Conservation (phyloP, 2,888 invertebrate species). For the Torymus auratus region DNA sequence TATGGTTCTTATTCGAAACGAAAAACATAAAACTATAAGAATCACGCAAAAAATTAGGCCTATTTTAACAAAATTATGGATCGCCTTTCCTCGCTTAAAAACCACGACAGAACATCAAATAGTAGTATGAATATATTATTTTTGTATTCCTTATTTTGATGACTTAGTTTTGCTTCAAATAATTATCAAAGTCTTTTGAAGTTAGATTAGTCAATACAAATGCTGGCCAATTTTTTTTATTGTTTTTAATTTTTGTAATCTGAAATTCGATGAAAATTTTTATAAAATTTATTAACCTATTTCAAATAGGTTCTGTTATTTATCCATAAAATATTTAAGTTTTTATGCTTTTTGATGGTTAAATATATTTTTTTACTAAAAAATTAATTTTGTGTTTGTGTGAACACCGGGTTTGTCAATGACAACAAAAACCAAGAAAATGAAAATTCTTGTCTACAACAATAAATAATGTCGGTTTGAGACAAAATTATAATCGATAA, state of each 20-base stretch:
- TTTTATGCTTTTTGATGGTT: conserved; percentile 39
- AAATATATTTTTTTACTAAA: conserved; percentile 21
- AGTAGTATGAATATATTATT: conserved; percentile 17
- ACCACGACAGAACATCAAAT: conserved; percentile 35
- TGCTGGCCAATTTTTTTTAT: conserved; percentile 47
- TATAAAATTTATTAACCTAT: conserved; percentile 62
- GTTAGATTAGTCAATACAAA: conserved; percentile 33
- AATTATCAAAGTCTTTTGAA: conserved; percentile 46
- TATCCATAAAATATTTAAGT: conserved; percentile 70
- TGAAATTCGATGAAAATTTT: conserved; percentile 35
- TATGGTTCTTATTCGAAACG: no score
- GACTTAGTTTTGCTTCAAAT: conserved; percentile 7
- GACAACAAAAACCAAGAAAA: background rate
- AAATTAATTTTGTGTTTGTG: conserved; percentile 6
- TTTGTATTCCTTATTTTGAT: conserved; percentile 27
- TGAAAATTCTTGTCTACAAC: conserved; percentile 9
- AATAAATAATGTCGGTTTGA: conserved; percentile 17
- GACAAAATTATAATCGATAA: background rate
- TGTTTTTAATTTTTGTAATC: conserved; percentile 41
- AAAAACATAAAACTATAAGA: no score
- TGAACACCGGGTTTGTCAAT: background rate
- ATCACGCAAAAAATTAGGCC: background rate
- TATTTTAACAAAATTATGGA: conserved; percentile 1
- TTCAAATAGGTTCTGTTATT: conserved; percentile 63
- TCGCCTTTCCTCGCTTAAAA: conserved; percentile 32